Conservation (phyloP, 2,888 invertebrate genomes). For the Drosophila paucipuncta region DNA sequence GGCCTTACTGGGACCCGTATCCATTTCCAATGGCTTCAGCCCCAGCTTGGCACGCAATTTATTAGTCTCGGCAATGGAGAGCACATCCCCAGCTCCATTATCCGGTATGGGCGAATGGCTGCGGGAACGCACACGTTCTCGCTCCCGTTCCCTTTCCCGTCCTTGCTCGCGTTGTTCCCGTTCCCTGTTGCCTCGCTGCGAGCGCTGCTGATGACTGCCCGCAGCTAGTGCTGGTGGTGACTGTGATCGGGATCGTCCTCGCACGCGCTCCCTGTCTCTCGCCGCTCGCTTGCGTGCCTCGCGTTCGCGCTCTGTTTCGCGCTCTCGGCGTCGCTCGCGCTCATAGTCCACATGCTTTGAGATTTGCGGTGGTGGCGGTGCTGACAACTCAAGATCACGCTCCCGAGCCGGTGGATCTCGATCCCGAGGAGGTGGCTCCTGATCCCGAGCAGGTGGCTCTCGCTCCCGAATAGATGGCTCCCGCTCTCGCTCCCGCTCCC, state of each 20-base stretch:
- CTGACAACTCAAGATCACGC: conserved; percentile 51
- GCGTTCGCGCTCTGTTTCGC: conserved; percentile 60
- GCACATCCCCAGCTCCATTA: conserved; percentile 86
- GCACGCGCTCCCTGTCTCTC: conserved; percentile 50
- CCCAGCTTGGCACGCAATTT: conserved; percentile 96
- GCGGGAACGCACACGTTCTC: conserved; percentile 44
- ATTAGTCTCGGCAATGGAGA: conserved; percentile 95
- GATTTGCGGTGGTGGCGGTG: conserved; percentile 79
- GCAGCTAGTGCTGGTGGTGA: conserved; percentile 20
- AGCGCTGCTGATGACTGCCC: conserved; percentile 50
- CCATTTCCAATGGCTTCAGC: conserved; percentile 94
- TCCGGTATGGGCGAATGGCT: conserved; percentile 83
- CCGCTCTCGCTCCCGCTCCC: conserved; percentile 31
- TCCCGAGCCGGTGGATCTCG: conserved; percentile 45
- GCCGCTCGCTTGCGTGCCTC: conserved; percentile 54
- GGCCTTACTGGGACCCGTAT: conserved; percentile 78
- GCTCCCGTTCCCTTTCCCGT: conserved; percentile 16
- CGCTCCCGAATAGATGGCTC: conserved; percentile 17
- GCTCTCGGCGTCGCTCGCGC: conserved; percentile 56
- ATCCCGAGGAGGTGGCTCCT: conserved; percentile 30
- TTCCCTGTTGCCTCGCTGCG: conserved; percentile 45
- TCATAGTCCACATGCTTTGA: conserved; percentile 79
- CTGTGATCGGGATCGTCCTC: conserved; percentile 48
- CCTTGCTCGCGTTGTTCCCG: conserved; percentile 35
- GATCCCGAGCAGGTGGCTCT: conserved; percentile 31